Percentiles rank a stretch among this genome's conserved stretches.
phyloP scores from a whole-genome alignment of 1,140 invertebrate genomes.

The Ceratosolen solmsi region DNA sequence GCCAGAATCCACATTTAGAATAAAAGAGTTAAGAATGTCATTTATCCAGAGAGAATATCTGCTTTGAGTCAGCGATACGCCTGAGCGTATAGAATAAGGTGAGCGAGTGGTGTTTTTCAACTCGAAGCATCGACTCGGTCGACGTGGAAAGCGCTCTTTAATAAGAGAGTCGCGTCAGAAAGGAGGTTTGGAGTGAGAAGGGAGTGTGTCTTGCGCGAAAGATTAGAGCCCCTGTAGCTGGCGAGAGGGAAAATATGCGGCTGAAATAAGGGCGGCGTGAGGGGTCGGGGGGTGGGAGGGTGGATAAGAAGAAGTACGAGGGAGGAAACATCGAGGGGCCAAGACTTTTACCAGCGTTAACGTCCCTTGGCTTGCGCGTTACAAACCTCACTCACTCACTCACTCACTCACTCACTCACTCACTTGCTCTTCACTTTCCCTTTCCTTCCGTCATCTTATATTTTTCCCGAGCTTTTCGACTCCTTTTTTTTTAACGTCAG shows the following conservation, averaged over 20 bases:
- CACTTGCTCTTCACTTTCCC: constrained; percentile 8
- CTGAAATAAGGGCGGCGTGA: neutral
- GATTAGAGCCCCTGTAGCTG: constrained; percentile 43
- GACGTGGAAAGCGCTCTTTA: constrained; percentile 45
- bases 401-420: neutral
- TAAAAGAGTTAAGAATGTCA: neutral
- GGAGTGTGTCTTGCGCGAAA: constrained; percentile 34
- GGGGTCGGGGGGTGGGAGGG: neutral
- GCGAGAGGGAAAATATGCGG: constrained; percentile 30
- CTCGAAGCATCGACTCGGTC: constrained; percentile 28
- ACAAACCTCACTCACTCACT: constrained; percentile 34
- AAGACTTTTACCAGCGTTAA: constrained; percentile 46
- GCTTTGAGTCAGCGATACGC: neutral
- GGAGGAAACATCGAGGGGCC: constrained; percentile 30
- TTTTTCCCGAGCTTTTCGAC: constrained; percentile 1
- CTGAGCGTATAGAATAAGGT: neutral
- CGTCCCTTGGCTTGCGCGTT: constrained; percentile 41
- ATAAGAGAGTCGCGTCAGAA: constrained; percentile 40
- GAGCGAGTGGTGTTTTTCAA: constrained; percentile 27
- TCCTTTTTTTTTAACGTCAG: neutral
- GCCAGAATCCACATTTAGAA: too few relatives aligned
- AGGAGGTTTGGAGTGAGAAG: neutral
- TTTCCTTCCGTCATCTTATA: constrained; percentile 23
- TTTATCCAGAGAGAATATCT: neutral
- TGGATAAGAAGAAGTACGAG: neutral